These are phyloP conservation scores for Drosophila pseudotakahashii DNA, from an alignment of 2,888 invertebrate genomes.

Conservation along the genomic window DNA sequence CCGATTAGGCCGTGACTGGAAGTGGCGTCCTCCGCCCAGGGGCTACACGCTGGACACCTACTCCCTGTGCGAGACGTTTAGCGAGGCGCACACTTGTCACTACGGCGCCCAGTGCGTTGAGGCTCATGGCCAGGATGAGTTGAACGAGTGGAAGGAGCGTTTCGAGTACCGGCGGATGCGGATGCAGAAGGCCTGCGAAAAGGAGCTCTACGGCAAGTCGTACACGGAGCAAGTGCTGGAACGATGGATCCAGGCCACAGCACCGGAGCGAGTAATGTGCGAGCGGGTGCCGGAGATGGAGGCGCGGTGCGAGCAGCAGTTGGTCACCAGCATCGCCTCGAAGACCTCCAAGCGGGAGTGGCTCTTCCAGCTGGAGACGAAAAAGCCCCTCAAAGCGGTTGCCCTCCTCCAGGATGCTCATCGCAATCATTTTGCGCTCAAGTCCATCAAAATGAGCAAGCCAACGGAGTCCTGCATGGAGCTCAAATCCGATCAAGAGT, in stretches of 20 bases:
- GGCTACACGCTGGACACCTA: conserved; percentile 88
- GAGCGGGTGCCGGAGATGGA: conserved; percentile 87
- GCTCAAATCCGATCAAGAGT: conserved; percentile 86
- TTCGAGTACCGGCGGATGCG: conserved; percentile 89
- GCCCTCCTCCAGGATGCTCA: conserved; percentile 89
- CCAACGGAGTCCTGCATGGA: conserved; percentile 74
- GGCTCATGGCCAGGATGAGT: conserved; percentile 89
- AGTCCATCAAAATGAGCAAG: conserved; percentile 84
- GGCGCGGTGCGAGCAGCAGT: conserved; percentile 86
- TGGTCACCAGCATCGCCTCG: conserved; percentile 87
- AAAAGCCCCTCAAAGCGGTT: conserved; percentile 86
- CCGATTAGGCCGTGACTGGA: conserved; percentile 86
- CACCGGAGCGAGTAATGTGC: conserved; percentile 87
- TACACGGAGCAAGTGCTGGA: conserved; percentile 88
- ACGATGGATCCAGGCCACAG: conserved; percentile 87
- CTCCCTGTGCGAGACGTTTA: conserved; percentile 87
- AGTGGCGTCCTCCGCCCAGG: conserved; percentile 89
- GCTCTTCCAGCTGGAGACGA: conserved; percentile 86
- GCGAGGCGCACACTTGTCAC: conserved; percentile 86
- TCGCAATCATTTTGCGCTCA: conserved; percentile 88
- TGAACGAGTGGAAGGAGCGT: conserved; percentile 90
- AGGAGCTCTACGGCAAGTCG: conserved; percentile 87
- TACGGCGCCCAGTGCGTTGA: conserved; percentile 90
- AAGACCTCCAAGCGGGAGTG: conserved; percentile 87
- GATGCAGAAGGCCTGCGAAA: conserved; percentile 87